Conservation (phyloP, 2,888 invertebrate species). For the Yponomeuta plumbellus region DNA sequence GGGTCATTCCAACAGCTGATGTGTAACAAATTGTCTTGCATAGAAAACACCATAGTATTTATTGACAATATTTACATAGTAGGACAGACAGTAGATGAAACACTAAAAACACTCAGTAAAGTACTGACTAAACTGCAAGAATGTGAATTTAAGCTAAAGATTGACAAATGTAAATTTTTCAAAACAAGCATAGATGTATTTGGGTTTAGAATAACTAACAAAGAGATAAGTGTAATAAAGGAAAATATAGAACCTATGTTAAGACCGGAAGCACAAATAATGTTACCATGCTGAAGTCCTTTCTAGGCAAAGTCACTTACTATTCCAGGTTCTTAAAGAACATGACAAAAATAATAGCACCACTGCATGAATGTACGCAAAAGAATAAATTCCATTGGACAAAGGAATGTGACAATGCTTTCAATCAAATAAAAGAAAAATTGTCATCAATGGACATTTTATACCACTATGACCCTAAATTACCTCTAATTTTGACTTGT, state of each 20-base stretch:
- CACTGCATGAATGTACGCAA: conserved; percentile 18
- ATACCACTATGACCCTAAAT: neutral
- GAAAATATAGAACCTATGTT: neutral
- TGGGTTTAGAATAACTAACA: neutral
- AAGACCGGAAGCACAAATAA: neutral
- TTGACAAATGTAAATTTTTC: neutral
- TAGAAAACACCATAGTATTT: conserved; percentile 18
- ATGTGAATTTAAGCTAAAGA: neutral
- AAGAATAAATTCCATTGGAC: conserved; percentile 18
- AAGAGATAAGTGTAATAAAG: neutral
- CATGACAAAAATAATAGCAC: conserved; percentile 17
- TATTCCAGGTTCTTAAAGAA: conserved; percentile 18
- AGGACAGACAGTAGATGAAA: conserved; percentile 15
- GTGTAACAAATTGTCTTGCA: conserved; percentile 16
- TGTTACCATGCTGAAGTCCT: conserved; percentile 2
- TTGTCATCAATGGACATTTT: conserved; percentile 9
- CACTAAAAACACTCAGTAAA: neutral
- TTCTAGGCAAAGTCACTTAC: conserved; percentile 7
- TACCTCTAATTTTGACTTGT: neutral
- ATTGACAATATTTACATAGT: too few species aligned
- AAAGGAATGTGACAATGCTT: conserved; percentile 16
- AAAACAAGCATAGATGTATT: neutral
- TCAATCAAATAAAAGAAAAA: conserved; percentile 16
- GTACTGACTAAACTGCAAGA: conserved; percentile 16
- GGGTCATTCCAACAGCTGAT: conserved; percentile 24